Evolutionary conservation across 2,888 invertebrate species (phyloP).

Genomic region (Apamea monoglypha): DNA sequence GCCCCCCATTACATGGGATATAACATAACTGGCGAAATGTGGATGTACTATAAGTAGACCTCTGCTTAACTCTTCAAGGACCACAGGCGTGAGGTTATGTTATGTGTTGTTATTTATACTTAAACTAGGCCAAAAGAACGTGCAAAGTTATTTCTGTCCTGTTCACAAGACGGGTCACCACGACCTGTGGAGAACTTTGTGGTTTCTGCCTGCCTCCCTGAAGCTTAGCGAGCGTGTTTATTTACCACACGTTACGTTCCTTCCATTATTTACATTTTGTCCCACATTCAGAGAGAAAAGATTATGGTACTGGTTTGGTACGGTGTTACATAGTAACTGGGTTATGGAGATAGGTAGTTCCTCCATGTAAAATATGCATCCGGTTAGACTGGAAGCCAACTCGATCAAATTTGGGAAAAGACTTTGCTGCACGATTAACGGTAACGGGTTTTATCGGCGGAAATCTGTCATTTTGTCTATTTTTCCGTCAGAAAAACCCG

Average conservation of each 20-base stretch:
- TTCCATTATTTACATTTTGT: neutral
- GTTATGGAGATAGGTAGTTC: too few relatives aligned
- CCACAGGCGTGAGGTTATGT: too few relatives aligned
- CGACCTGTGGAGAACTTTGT: slow-evolving; percentile 38
- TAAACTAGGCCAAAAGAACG: slow-evolving; percentile 10
- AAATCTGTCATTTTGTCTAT: too few relatives aligned
- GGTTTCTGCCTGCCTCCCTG: slow-evolving; percentile 26
- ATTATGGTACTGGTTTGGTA: neutral
- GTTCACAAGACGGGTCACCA: slow-evolving; percentile 22
- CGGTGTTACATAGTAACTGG: neutral
- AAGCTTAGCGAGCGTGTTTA: slow-evolving; percentile 41
- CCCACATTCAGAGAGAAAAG: neutral
- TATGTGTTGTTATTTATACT: neutral
- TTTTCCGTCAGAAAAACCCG: too few relatives aligned
- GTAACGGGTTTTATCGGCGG: too few relatives aligned
- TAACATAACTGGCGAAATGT: too few relatives aligned
- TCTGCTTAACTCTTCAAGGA: too few relatives aligned
- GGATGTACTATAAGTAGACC: too few relatives aligned
- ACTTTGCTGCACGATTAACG: too few relatives aligned
- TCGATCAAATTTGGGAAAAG: too few relatives aligned
- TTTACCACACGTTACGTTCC: neutral
- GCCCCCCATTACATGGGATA: too few relatives aligned
- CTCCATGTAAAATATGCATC: too few relatives aligned
- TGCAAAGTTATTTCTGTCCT: slow-evolving; percentile 43
- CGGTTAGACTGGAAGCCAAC: neutral